phyloP scores from a whole-genome alignment of 2,113 vertebrate species.

The Engraulis encrasicolus region DNA sequence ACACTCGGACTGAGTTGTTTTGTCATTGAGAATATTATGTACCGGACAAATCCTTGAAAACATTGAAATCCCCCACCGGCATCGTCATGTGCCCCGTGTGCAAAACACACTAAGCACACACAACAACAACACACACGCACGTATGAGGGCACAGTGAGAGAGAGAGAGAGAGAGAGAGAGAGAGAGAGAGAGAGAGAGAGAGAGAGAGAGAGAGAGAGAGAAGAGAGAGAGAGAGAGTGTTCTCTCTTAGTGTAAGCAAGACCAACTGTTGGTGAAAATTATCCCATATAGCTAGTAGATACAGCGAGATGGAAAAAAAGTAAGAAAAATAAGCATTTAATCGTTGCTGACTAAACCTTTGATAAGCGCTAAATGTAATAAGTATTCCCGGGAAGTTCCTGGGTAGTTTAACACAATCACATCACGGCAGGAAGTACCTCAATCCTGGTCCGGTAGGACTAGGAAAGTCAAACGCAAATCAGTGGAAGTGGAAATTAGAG shows the following conservation, averaged over 20 bases:
- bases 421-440: background rate
- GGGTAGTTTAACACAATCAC: background rate
- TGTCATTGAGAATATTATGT: background rate
- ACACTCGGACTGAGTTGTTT: background rate
- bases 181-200: too few relatives aligned
- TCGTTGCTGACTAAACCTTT: background rate
- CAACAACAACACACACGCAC: too few relatives aligned
- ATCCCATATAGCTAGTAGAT: too few relatives aligned
- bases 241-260: too few relatives aligned
- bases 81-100: too few relatives aligned
- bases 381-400: background rate
- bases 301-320: background rate
- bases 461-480: background rate
- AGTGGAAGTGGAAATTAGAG: constrained; percentile 10
- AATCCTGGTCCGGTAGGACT: background rate
- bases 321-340: background rate
- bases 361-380: background rate
- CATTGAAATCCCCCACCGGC: too few relatives aligned
- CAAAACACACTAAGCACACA: background rate
- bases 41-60: background rate
- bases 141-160: too few relatives aligned
- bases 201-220: too few relatives aligned
- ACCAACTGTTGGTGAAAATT: background rate
- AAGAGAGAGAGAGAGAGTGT: too few relatives aligned
- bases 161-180: too few relatives aligned